A percentile compares a stretch with the other conserved stretches of the same genome.
These are phyloP conservation scores for Cromileptes altivelis DNA, from an alignment of 2,113 vertebrate genomes.

Conservation along the genomic window DNA sequence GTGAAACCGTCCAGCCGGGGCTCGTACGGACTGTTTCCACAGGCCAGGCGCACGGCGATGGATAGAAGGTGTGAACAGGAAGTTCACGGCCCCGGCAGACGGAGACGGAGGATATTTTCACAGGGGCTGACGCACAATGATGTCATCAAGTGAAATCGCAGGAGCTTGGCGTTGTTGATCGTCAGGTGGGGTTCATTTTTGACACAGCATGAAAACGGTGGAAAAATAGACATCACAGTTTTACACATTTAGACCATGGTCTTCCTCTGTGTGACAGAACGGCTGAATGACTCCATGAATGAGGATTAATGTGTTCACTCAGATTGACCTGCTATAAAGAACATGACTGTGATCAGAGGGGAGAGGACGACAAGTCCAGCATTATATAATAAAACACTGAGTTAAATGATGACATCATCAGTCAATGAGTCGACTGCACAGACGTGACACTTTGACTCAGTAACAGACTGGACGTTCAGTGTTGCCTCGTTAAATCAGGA, in stretches of 20 bases:
- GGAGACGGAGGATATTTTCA: constrained; percentile 30
- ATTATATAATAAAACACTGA: too few species aligned
- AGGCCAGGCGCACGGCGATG: background rate
- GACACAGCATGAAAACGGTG: constrained; percentile 9
- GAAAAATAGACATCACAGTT: background rate
- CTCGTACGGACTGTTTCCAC: constrained; percentile 4
- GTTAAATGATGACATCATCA: too few species aligned
- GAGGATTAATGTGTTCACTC: too few species aligned
- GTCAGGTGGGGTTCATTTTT: constrained; percentile 31
- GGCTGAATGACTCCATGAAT: too few species aligned
- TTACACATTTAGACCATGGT: too few species aligned
- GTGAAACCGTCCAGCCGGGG: constrained; percentile 54
- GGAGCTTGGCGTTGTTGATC: background rate
- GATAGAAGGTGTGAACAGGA: constrained; percentile 44
- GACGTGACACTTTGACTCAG: too few species aligned
- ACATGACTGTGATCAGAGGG: too few species aligned
- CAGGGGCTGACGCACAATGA: constrained; percentile 26
- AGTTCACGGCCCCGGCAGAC: constrained; percentile 15
- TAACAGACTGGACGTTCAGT: too few species aligned
- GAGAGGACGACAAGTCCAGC: too few species aligned
- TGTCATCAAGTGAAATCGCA: constrained; percentile 21
- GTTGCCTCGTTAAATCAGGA: too few species aligned
- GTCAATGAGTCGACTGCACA: too few species aligned
- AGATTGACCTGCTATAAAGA: too few species aligned
- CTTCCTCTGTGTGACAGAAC: background rate